Base-by-base conservation (phyloP, 2,888 invertebrate genomes). In the Pheosia tremula region DNA sequence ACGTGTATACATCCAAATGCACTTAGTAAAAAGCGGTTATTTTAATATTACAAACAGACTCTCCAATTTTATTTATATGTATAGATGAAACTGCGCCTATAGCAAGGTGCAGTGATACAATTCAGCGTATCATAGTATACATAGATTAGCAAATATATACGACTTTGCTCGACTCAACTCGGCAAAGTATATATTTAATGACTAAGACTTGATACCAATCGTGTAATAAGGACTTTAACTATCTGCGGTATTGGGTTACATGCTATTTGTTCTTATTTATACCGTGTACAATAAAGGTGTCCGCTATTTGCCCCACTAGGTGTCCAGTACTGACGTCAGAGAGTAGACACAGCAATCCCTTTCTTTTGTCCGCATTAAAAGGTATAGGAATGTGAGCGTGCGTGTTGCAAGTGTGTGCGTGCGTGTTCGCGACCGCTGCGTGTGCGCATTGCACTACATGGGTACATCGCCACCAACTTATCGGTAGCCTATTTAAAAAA, bases 291-390 rank as follows among this genome's bases (percentile, higher is more conserved):
- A 82, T 87, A 90, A 88, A 88, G 77, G 78, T 87, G 81, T 90
- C 83, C 85, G 85, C 84, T 91, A 87, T 92, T 89, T 92, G 84
- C 90, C 85, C 90, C 89, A 89, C 81, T 93, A 93, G 93, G 93
- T 93, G 83, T 93, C 87, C 93, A 84, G 93, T 93, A 89, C 93
- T 93, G 93, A 93, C 86, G 91, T 90, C 91, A 92, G 92, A 91
- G 91, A 91, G 85, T 92, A 90, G 89, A 90, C 88, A 89, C 90
- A 84, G 88, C 91, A 90, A 90, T 91, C 90, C 83, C 88, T 91
- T 91, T 89, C 88, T 90, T 91, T 89, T 89, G 87, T 87, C 91
- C 92, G 87, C 92, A 90, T 78, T 84, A 84, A 89, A 91, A 93
- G 93, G 93, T 93, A 93, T 90, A 93, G 90, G 91, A 91, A 90